phyloP scores from a whole-genome alignment of 2,113 vertebrate species.

The Steatornis caripensis region DNA sequence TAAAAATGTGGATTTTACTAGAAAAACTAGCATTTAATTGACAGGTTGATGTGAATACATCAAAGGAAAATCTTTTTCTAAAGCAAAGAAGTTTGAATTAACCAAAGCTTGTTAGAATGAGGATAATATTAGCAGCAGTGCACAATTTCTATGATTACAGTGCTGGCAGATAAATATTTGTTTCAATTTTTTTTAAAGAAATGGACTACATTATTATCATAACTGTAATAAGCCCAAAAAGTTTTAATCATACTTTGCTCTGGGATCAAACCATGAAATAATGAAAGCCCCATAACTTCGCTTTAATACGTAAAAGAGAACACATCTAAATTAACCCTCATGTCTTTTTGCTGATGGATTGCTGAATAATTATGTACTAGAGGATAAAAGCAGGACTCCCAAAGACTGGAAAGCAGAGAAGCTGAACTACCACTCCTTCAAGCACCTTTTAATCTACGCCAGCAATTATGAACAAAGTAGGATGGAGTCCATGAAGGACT shows the following conservation, averaged over 20 bases:
- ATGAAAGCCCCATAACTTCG: neutral
- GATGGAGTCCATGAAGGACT: neutral
- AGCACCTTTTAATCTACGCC: neutral
- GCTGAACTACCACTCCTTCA: neutral
- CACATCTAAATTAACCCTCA: neutral
- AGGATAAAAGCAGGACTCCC: neutral
- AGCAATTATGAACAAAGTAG: neutral
- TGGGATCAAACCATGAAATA: neutral
- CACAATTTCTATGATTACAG: neutral
- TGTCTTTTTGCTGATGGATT: neutral
- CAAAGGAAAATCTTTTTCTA: neutral
- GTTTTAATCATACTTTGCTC: neutral
- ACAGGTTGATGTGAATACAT: neutral
- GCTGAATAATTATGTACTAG: neutral
- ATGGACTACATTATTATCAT: neutral
- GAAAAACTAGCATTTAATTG: neutral
- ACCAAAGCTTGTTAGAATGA: neutral
- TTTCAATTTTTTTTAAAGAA: neutral
- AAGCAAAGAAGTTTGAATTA: neutral
- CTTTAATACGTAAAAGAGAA: neutral
- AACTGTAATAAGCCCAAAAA: neutral
- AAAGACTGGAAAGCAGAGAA: neutral
- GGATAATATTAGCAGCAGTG: neutral
- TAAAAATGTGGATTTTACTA: neutral
- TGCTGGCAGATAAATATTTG: neutral